Evolutionary conservation across 1,140 invertebrate genomes (phyloP).

Genomic region (Caerostris darwini): DNA sequence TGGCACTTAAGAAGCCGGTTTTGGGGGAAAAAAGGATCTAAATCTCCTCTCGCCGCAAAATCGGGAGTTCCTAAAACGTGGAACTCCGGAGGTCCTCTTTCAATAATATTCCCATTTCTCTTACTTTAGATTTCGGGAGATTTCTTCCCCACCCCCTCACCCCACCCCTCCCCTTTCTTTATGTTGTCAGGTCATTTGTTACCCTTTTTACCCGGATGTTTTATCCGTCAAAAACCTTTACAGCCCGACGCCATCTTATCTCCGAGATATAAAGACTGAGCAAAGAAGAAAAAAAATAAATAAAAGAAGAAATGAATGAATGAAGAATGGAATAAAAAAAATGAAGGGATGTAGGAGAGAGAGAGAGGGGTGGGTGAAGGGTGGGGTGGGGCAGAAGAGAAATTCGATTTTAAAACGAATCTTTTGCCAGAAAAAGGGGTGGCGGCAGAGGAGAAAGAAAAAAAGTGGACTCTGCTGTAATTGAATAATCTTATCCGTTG

Average conservation of each 20-base stretch:
- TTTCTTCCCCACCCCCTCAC: neutral
- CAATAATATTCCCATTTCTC: constrained; percentile 75
- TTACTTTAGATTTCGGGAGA: constrained; percentile 72
- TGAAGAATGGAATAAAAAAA: neutral
- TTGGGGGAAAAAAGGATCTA: neutral
- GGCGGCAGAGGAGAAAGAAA: neutral
- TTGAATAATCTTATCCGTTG: constrained; percentile 69
- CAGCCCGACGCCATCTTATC: neutral
- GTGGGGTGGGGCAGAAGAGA: neutral
- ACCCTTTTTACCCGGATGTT: constrained; percentile 54
- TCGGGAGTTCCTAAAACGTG: neutral
- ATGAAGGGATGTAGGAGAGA: neutral
- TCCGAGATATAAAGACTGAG: neutral
- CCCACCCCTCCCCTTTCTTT: constrained; percentile 8
- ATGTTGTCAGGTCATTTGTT: constrained; percentile 73
- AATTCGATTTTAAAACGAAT: constrained; percentile 72
- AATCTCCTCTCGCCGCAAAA: neutral
- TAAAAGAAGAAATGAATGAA: neutral
- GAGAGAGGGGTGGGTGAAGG: neutral
- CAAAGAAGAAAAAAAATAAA: neutral
- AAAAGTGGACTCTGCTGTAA: constrained; percentile 26
- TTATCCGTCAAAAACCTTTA: constrained; percentile 38
- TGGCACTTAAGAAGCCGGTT: too few relatives aligned
- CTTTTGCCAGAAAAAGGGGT: constrained; percentile 4
- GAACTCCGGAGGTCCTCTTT: neutral